A percentile compares a stretch with the other conserved stretches of the same genome.
Conservation (phyloP, 2,113 vertebrate species). For the Sus scrofa region DNA sequence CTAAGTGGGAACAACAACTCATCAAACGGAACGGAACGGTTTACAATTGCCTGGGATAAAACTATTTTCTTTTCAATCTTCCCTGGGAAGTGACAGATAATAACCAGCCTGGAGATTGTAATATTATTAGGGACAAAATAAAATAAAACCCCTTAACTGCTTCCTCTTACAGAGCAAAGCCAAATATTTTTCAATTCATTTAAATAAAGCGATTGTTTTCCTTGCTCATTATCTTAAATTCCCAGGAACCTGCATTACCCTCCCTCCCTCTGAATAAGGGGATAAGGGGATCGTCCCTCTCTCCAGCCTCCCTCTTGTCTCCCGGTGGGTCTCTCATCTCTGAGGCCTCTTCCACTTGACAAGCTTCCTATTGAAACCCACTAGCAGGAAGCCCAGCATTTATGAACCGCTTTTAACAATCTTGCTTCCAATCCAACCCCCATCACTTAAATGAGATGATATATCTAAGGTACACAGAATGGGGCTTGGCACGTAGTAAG, state of each 20-base stretch:
- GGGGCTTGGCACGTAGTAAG: background rate
- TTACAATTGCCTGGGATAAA: constrained; percentile 81
- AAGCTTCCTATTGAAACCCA: background rate
- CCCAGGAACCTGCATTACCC: background rate
- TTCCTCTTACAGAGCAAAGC: constrained; percentile 62
- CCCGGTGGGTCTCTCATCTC: background rate
- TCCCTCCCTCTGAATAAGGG: background rate
- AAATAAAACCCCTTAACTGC: constrained; percentile 80
- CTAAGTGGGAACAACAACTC: constrained; percentile 76
- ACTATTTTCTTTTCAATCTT: constrained; percentile 84
- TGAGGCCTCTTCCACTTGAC: background rate
- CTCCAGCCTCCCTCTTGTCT: background rate
- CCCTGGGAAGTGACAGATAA: constrained; percentile 82
- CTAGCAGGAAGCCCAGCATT: background rate
- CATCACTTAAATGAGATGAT: background rate
- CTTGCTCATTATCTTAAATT: constrained; percentile 62
- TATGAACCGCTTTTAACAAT: background rate
- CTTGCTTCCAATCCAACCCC: background rate
- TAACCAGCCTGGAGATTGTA: constrained; percentile 77
- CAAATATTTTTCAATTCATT: constrained; percentile 75
- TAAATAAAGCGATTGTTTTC: constrained; percentile 82
- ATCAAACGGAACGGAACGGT: constrained; percentile 62
- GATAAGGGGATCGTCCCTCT: background rate
- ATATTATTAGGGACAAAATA: constrained; percentile 82
- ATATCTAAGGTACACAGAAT: background rate